These are phyloP conservation scores for Micromesistius poutassou DNA, from an alignment of 2,797 vertebrate genomes.

Conservation along the genomic window DNA sequence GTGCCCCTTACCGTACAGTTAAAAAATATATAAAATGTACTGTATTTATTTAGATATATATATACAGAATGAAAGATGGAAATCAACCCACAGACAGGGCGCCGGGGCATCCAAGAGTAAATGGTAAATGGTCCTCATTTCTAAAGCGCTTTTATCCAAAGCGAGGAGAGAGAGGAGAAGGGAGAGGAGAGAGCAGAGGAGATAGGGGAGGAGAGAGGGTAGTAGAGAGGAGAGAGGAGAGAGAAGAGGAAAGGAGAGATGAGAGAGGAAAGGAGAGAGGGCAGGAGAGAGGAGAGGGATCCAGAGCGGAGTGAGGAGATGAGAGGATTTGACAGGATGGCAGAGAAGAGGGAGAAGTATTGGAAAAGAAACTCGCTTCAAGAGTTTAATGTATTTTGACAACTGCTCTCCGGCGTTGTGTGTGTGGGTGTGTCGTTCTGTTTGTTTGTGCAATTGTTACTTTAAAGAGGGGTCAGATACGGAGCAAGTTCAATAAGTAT, in stretches of 20 bases:
- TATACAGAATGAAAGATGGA: no score
- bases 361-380: not conserved
- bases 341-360: not conserved
- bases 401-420: not conserved
- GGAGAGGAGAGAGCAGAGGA: not conserved
- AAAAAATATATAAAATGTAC: no score
- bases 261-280: not conserved
- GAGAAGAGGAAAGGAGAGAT: not conserved
- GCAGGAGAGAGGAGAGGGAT: not conserved
- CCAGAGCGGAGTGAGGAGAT: not conserved
- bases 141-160: no score
- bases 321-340: not conserved
- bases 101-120: no score
- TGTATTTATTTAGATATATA: no score
- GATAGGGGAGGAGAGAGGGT: not conserved
- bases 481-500: constrained; percentile 60
- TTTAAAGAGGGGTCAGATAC: constrained; percentile 43
- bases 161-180: no score
- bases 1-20: no score
- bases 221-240: not conserved
- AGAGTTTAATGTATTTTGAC: not conserved
- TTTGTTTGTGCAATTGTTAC: constrained; percentile 35
- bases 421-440: no score
- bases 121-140: no score
- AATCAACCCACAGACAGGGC: no score